These are phyloP conservation scores for Prenolepis imparis DNA, from an alignment of 2,888 invertebrate genomes.

Conservation along the genomic window DNA sequence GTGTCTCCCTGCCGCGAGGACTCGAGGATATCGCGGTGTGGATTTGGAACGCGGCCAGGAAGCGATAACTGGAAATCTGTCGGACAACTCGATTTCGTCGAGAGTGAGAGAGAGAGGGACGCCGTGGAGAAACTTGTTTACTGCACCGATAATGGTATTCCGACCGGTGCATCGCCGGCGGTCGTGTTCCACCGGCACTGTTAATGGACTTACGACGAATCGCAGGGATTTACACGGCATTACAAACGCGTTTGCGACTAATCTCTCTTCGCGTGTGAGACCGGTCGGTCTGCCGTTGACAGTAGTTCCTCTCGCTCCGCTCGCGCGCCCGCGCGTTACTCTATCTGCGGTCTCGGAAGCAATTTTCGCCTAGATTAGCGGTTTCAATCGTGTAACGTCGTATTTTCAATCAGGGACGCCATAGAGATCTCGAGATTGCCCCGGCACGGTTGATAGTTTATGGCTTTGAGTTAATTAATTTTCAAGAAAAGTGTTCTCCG, in stretches of 20 bases:
- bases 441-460: neutral
- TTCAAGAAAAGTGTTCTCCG: neutral
- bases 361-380: constrained; percentile 73
- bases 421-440: constrained; percentile 20
- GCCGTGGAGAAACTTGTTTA: constrained; percentile 73
- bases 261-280: constrained; percentile 74
- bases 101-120: constrained; percentile 26
- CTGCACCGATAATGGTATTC: constrained; percentile 76
- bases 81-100: constrained; percentile 76
- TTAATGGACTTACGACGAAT: constrained; percentile 78
- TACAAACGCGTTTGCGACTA: constrained; percentile 78
- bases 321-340: constrained; percentile 29
- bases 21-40: constrained; percentile 51
- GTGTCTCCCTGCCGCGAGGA: constrained; percentile 52
- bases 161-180: constrained; percentile 66
- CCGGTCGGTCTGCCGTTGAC: constrained; percentile 64
- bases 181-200: constrained; percentile 74
- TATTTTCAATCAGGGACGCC: constrained; percentile 55
- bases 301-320: constrained; percentile 43
- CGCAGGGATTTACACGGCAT: constrained; percentile 76
- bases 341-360: constrained; percentile 66
- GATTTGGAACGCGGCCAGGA: constrained; percentile 74
- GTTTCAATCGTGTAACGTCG: constrained; percentile 64
- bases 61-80: constrained; percentile 76
- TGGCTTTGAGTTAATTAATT: constrained; percentile 7